These are phyloP conservation scores for Drepanosiphum platanoidis DNA, from an alignment of 2,888 invertebrate species.

Conservation along the genomic window DNA sequence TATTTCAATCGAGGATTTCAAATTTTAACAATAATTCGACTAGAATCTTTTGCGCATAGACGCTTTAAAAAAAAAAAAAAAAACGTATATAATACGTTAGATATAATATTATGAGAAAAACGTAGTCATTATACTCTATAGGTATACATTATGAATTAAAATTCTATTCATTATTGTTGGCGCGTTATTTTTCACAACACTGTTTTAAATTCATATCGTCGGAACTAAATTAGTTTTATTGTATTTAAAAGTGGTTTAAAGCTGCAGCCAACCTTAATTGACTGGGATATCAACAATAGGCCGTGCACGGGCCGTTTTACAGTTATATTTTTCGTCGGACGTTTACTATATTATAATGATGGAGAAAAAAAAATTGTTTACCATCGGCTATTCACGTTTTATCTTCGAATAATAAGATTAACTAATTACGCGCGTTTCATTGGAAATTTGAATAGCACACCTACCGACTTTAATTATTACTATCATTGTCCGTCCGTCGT, in stretches of 20 bases:
- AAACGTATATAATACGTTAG: too few species aligned
- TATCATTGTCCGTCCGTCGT: background rate
- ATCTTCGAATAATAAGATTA: background rate
- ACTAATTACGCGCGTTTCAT: background rate
- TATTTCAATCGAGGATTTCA: too few species aligned
- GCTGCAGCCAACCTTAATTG: background rate
- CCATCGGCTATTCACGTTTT: background rate
- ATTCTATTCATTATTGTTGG: too few species aligned
- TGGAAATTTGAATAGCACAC: background rate
- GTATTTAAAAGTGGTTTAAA: background rate
- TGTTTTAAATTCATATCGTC: constrained; percentile 24
- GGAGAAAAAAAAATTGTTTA: background rate
- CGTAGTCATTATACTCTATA: background rate
- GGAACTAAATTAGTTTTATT: constrained; percentile 30
- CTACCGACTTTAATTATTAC: background rate
- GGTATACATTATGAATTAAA: constrained; percentile 24
- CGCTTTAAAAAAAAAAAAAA: background rate
- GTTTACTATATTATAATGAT: background rate
- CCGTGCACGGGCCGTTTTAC: background rate
- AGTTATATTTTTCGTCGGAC: constrained; percentile 8
- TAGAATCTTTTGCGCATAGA: too few species aligned
- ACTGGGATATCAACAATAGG: background rate
- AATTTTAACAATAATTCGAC: too few species aligned
- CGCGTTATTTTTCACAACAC: constrained; percentile 1
- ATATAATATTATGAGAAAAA: constrained; percentile 18